Evolutionary conservation across 2,797 vertebrate species (phyloP).

Genomic region (Coendou prehensilis): DNA sequence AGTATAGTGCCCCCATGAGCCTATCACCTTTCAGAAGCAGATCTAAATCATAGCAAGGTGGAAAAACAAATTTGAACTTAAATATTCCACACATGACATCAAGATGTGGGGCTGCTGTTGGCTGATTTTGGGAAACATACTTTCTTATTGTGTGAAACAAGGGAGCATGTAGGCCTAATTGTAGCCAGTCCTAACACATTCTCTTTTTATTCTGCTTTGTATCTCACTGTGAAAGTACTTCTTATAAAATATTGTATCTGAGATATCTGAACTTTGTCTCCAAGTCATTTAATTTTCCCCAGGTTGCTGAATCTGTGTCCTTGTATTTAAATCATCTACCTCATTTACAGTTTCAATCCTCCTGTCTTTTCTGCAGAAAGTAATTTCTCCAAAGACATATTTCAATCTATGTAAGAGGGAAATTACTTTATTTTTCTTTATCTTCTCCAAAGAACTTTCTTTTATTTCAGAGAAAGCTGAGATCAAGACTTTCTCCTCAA

Average conservation of each 20-base stretch:
- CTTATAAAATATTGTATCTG: constrained; percentile 45
- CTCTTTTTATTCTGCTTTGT: not conserved
- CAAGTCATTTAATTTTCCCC: constrained; percentile 38
- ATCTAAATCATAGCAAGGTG: not conserved
- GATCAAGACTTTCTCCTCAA: constrained; percentile 49
- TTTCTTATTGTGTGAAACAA: not conserved
- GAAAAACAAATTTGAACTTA: constrained; percentile 19
- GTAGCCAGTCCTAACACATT: no score
- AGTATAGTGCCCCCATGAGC: not conserved
- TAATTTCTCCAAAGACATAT: constrained; percentile 72
- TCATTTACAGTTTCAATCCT: constrained; percentile 33
- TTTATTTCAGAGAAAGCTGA: constrained; percentile 55
- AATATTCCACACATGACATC: not conserved
- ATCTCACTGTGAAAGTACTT: constrained; percentile 20
- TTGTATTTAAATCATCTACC: constrained; percentile 59
- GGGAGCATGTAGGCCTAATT: not conserved
- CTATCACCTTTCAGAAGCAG: not conserved
- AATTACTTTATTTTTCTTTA: constrained; percentile 67
- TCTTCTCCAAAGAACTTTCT: constrained; percentile 43
- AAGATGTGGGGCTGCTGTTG: not conserved
- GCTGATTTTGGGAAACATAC: not conserved
- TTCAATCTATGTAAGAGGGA: constrained; percentile 50
- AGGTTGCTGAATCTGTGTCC: constrained; percentile 1
- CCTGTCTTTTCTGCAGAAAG: constrained; percentile 51
- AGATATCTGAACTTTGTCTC: constrained; percentile 18